These are phyloP conservation scores for Sitta europaea DNA, from an alignment of 2,113 vertebrate species.

Conservation along the genomic window DNA sequence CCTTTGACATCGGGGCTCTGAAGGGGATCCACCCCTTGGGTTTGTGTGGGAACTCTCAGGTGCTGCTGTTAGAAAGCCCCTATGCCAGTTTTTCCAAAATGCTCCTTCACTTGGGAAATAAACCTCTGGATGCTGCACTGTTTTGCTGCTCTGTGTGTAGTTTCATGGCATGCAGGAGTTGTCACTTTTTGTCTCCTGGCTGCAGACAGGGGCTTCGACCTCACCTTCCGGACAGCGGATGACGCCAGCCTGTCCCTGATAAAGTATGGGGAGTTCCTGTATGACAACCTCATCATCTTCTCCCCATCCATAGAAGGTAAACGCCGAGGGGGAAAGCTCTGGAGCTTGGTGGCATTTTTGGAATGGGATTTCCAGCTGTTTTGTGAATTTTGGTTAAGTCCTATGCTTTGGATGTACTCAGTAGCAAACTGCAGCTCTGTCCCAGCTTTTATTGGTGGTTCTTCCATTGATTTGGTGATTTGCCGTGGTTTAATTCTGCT, in stretches of 20 bases:
- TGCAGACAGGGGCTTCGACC: constrained; percentile 90
- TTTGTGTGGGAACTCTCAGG: not conserved
- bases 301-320: constrained; percentile 95
- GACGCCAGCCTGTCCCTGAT: constrained; percentile 91
- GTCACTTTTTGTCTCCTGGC: not conserved
- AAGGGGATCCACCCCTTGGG: too few species aligned
- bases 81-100: not conserved
- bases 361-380: not conserved
- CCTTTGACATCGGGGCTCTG: too few species aligned
- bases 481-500: rapidly evolving
- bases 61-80: not conserved
- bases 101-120: not conserved
- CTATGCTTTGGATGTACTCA: rapidly evolving
- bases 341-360: not conserved
- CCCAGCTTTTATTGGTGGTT: not conserved
- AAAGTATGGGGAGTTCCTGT: constrained; percentile 95
- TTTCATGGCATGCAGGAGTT: rapidly evolving
- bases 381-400: not conserved
- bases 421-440: not conserved
- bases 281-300: constrained; percentile 92
- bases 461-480: not conserved
- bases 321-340: rapidly evolving
- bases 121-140: not conserved
- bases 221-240: constrained; percentile 90
- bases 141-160: rapidly evolving